Evolutionary conservation across 1,140 invertebrate species (phyloP), one percentile per base, ranked within the genome.

Genomic region (Zaprionus ghesquierei): DNA sequence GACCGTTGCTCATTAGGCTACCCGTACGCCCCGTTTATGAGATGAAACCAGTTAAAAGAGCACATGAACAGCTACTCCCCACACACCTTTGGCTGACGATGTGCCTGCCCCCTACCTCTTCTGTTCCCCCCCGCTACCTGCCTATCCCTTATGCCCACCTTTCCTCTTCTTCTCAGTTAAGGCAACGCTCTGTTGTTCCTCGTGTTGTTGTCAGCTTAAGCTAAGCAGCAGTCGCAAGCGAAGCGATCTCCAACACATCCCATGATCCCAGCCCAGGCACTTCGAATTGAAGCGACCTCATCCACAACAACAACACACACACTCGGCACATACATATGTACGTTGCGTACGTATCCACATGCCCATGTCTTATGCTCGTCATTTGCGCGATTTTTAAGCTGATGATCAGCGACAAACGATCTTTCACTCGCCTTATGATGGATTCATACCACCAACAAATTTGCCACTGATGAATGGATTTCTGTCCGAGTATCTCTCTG

Each of bases 381-480:
- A 90, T 91, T 91, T 89, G 80, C 81, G 75, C 75, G 81, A 91
- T 90, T 91, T 81, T 91, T 91, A 91, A 87, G 90, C 90, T 91
- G 90, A 91, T 90, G 90, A 91, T 91, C 90, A 91, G 87, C 80
- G 86, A 89, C 89, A 91, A 91, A 91, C 89, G 86, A 91, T 91
- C 89, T 91, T 91, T 91, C 90, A 90, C 79, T 91, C 81, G 87
- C 68, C 59, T 68, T 75, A 90, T 91, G 90, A 91, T 91, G 90
- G 90, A 91, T 91, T 91, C 82, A 75, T 91, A 91, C 90, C 90
- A 90, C 90, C 90, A 91, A 90, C 86, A 90, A 89, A 91, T 91
- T 87, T 91, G 90, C 90, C 90, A 91, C 90, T 91, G 90, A 91
- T 91, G 90, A 91, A 91, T 91, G 85, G 85, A 89, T 89, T 89